Percentiles rank a stretch among this genome's conserved stretches.
Evolutionary conservation across 37 sponge, comb jelly and placozoan genomes (phyloP).

Genomic region (Lycopodina hypogea): DNA sequence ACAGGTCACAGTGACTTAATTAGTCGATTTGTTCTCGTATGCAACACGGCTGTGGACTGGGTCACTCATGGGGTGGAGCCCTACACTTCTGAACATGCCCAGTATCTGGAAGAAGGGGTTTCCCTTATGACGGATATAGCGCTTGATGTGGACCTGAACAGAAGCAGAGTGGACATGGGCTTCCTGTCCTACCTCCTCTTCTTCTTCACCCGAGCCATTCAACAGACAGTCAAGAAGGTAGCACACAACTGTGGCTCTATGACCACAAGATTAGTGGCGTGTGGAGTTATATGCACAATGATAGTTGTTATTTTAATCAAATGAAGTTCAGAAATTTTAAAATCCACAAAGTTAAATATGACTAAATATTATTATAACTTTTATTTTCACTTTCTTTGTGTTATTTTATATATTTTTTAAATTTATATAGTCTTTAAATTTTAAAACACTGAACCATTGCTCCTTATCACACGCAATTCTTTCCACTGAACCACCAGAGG

Average conservation of each 20-base stretch:
- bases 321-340: too few species aligned
- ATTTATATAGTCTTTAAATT: too few species aligned
- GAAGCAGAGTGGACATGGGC: constrained; percentile 18
- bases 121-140: constrained; percentile 14
- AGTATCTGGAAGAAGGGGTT: constrained; percentile 20
- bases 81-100: constrained; percentile 51
- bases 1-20: constrained; percentile 50
- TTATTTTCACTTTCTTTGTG: too few species aligned
- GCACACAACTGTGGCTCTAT: not conserved
- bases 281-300: too few species aligned
- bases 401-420: too few species aligned
- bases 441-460: too few species aligned
- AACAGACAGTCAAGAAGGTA: constrained; percentile 24
- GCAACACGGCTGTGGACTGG: constrained; percentile 62
- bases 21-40: constrained; percentile 30
- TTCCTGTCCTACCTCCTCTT: constrained; percentile 41
- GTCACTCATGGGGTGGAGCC: constrained; percentile 23
- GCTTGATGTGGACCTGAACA: not conserved
- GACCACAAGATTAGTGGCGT: too few species aligned
- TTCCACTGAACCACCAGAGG: too few species aligned
- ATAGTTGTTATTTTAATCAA: too few species aligned
- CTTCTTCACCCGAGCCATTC: constrained; percentile 51
- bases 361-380: too few species aligned
- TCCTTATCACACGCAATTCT: too few species aligned
- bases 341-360: too few species aligned